These are phyloP conservation scores for Dynastes grantii DNA, from an alignment of 2,888 invertebrate species.

Conservation along the genomic window DNA sequence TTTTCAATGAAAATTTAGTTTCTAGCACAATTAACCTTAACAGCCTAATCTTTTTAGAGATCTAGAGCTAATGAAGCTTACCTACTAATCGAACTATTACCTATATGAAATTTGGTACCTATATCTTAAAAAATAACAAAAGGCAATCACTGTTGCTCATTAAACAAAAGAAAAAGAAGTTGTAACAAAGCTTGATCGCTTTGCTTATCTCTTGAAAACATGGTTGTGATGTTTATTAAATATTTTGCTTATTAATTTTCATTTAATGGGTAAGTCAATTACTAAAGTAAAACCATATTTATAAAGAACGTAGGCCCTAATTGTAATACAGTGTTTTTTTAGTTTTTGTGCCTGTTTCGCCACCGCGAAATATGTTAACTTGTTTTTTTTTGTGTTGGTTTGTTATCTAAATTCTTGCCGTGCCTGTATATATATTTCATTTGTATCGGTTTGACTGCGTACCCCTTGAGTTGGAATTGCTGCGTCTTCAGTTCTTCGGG, in stretches of 20 bases:
- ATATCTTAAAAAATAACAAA: conserved; percentile 13
- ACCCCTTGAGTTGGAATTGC: too few species aligned
- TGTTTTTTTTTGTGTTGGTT: too few species aligned
- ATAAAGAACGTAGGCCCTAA: conserved; percentile 1
- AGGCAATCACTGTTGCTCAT: conserved; percentile 44
- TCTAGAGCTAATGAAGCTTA: neutral
- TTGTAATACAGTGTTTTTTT: neutral
- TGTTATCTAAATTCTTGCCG: too few species aligned
- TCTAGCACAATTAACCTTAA: neutral
- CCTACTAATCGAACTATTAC: neutral
- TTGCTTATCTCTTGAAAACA: conserved; percentile 30
- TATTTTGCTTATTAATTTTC: conserved; percentile 8
- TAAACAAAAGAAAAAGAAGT: conserved; percentile 5
- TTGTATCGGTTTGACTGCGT: too few species aligned
- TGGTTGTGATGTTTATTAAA: conserved; percentile 38
- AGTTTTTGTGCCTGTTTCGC: neutral
- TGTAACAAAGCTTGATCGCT: conserved; percentile 32
- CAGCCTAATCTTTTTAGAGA: neutral
- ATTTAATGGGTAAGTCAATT: conserved; percentile 17
- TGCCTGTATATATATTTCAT: too few species aligned
- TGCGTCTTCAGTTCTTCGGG: too few species aligned
- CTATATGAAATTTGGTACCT: neutral
- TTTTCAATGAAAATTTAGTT: neutral
- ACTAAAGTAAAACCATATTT: conserved; percentile 6
- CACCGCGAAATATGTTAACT: too few species aligned